These are phyloP conservation scores for Cyrtorhinus lividipennis DNA, from an alignment of 1,140 invertebrate genomes.

Conservation along the genomic window DNA sequence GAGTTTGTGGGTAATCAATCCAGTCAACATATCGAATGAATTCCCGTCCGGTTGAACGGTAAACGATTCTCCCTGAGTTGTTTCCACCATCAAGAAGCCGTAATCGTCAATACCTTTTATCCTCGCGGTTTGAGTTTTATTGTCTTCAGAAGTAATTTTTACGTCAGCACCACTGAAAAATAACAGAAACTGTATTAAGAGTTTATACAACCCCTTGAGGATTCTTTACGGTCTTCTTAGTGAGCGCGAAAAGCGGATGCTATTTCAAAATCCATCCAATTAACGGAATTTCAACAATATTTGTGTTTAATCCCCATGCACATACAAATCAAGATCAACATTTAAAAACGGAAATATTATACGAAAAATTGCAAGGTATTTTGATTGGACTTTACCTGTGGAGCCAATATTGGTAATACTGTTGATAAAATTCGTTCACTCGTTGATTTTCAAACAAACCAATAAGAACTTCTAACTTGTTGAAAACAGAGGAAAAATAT, in stretches of 20 bases:
- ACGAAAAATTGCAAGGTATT: constrained; percentile 25
- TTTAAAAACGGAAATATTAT: no score
- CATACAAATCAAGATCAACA: no score
- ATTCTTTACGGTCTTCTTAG: neutral
- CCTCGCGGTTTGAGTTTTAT: constrained; percentile 33
- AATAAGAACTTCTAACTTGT: constrained; percentile 59
- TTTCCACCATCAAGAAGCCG: constrained; percentile 68
- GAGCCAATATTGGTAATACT: constrained; percentile 83
- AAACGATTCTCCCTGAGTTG: constrained; percentile 40
- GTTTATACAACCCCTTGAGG: no score
- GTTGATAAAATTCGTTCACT: constrained; percentile 48
- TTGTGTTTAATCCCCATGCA: no score
- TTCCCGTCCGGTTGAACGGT: constrained; percentile 89
- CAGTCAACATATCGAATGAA: constrained; percentile 85
- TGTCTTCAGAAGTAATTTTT: constrained; percentile 42
- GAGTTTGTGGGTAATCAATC: constrained; percentile 55
- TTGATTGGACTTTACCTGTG: no score
- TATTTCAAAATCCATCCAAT: no score
- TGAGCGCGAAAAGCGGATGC: neutral
- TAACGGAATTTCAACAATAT: no score
- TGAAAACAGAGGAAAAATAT: constrained; percentile 57
- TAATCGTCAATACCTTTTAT: constrained; percentile 69
- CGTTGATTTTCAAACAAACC: constrained; percentile 47
- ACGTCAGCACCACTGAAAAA: constrained; percentile 49
- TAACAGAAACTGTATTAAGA: no score